A percentile compares a stretch with the other conserved stretches of the same genome.
phyloP scores from a whole-genome alignment of 2,888 invertebrate genomes.

The Spisula subtruncata region DNA sequence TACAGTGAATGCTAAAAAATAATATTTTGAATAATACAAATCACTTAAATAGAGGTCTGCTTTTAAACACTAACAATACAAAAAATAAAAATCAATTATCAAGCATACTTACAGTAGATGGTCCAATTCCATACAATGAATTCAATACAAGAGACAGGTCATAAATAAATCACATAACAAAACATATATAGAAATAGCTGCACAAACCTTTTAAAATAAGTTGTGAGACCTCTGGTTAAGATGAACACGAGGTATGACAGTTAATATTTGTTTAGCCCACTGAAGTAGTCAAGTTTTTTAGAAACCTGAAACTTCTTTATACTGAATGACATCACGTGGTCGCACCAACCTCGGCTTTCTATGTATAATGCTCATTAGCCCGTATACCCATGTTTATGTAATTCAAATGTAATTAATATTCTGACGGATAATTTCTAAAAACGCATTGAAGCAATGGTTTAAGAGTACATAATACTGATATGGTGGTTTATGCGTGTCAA shows the following conservation, averaged over 20 bases:
- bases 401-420: neutral
- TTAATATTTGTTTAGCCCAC: neutral
- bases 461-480: neutral
- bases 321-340: constrained; percentile 3
- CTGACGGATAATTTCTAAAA: too few relatives aligned
- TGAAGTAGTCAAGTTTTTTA: constrained; percentile 14
- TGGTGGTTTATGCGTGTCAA: too few relatives aligned
- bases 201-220: constrained; percentile 12
- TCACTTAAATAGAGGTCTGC: too few relatives aligned
- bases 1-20: too few relatives aligned
- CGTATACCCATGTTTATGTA: neutral
- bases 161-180: neutral
- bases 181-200: neutral
- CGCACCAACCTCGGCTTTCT: neutral
- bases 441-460: neutral
- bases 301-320: neutral
- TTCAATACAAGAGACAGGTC: neutral
- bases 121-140: neutral
- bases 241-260: neutral
- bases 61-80: too few relatives aligned
- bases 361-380: neutral
- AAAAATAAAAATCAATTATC: neutral
- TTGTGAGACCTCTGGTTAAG: neutral
- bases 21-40: too few relatives aligned
- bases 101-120: neutral